A percentile compares a stretch with the other conserved stretches of the same genome.
phyloP scores from a whole-genome alignment of 1,140 invertebrate species.

The Drosophila obscura region DNA sequence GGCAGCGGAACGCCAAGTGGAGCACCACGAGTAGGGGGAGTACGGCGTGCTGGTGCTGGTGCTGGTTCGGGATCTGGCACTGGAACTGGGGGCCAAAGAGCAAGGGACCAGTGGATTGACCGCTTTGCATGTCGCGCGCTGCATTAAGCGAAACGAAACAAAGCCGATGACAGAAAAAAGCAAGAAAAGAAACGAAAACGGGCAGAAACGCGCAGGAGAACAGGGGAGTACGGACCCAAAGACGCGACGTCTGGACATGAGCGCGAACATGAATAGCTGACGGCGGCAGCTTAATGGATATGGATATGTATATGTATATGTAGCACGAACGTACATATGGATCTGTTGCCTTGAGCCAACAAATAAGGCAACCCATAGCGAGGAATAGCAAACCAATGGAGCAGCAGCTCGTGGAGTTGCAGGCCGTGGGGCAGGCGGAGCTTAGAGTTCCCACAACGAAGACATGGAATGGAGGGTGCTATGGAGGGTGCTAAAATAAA shows the following conservation, averaged over 20 bases:
- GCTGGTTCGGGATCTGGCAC: too few relatives aligned
- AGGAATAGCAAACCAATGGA: conserved; percentile 22
- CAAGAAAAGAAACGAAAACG: background rate
- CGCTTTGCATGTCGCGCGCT: conserved; percentile 66
- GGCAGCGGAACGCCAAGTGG: background rate
- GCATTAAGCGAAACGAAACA: conserved; percentile 72
- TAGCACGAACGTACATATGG: conserved; percentile 13
- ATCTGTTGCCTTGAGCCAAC: conserved; percentile 37
- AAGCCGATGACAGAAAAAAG: conserved; percentile 35
- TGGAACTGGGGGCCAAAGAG: conserved; percentile 8
- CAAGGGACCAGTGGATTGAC: conserved; percentile 50
- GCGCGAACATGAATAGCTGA: conserved; percentile 79
- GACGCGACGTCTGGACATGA: conserved; percentile 67
- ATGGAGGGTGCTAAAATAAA: background rate
- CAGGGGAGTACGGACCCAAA: conserved; percentile 25
- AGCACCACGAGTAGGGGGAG: background rate
- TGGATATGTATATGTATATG: conserved; percentile 61
- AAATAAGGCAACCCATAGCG: conserved; percentile 31
- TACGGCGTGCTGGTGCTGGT: too few relatives aligned
- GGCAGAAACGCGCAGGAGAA: background rate
- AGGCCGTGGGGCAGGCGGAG: background rate
- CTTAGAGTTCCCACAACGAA: background rate
- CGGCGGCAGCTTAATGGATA: conserved; percentile 77
- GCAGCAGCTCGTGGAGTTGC: background rate
- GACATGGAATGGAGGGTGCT: background rate